Evolutionary conservation across 2,888 invertebrate genomes (phyloP).

Genomic region (Pycnomerus fuliginosus): DNA sequence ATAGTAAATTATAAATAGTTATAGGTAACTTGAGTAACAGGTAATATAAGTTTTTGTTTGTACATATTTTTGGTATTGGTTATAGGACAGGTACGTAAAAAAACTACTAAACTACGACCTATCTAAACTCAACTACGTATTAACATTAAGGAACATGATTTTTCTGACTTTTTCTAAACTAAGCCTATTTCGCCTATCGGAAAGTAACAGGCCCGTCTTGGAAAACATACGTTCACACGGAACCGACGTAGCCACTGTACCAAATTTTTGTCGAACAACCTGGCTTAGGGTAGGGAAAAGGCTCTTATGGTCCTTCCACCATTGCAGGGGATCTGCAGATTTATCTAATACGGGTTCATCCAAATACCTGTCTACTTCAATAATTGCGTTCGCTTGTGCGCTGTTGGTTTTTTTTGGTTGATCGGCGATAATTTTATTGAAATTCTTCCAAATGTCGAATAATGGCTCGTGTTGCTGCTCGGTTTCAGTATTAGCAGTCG

Average conservation of each 20-base stretch:
- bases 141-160: conserved; percentile 6
- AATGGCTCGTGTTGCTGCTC: not conserved
- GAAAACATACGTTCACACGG: conserved; percentile 8
- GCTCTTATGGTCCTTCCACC: conserved; percentile 1
- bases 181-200: conserved; percentile 4
- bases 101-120: no score
- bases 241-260: conserved; percentile 5
- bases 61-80: no score
- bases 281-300: conserved; percentile 1
- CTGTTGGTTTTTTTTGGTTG: not conserved
- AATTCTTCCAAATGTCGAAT: conserved; percentile 14
- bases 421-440: conserved; percentile 7
- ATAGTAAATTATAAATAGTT: no score
- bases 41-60: no score
- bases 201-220: conserved; percentile 3
- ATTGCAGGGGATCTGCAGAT: not conserved
- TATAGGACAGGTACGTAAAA: no score
- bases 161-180: conserved; percentile 3
- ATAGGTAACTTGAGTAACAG: no score
- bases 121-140: no score
- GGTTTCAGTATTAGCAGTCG: no score
- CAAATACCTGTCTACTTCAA: conserved; percentile 7
- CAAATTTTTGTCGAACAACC: conserved; percentile 1
- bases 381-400: conserved; percentile 6
- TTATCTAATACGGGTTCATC: conserved; percentile 1